Evolutionary conservation across 2,888 invertebrate species (phyloP), one percentile per base, ranked within the genome.

Genomic region (Isotomurus palustris): DNA sequence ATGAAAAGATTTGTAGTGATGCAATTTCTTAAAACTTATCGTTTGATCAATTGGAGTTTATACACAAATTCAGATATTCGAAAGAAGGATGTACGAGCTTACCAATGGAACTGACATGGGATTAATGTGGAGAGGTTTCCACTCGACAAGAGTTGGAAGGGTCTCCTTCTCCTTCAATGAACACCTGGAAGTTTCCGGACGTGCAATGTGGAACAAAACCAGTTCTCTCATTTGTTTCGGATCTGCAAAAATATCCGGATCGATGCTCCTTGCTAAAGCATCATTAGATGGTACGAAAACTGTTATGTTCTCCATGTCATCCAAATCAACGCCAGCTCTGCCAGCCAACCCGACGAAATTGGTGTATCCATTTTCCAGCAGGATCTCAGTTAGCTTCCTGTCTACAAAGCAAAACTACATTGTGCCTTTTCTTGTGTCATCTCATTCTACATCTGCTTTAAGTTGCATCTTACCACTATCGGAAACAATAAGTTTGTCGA

Each of bases 401-500:
- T 78, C 79, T 78, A 72, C 10, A 21, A 14, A 45, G 52, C 38
- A 17, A 19, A 27, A 48, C 17, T 45, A 43, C 35, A n/a, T n/a
- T n/a, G n/a, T n/a, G n/a, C n/a, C 40, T 38, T 32, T 17, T 22
- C 36, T 5, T 28, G 36, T 29, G 45, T 17, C 22, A 17, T 27
- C 12, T 36, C 19, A 35, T 6, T 29, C 29, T 35, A 47, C 10
- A 40, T 28, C 3, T 17, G 48, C 68, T 62, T n/a, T n/a, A n/a
- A n/a, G n/a, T n/a, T n/a, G n/a, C n/a, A n/a, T n/a, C n/a, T n/a
- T 71, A 79, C 80, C 80, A 22, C 81, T 80, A 62, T 84, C 81
- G 0, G 85, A 85, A 52, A 84, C 78, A 43, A 86, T 73, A 25
- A 86, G 79, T 2, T 80, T 78, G 70, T 86, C 84, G 62, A 87